Base-by-base conservation (phyloP, 2,888 invertebrate species). In the Crioceris asparagi region DNA sequence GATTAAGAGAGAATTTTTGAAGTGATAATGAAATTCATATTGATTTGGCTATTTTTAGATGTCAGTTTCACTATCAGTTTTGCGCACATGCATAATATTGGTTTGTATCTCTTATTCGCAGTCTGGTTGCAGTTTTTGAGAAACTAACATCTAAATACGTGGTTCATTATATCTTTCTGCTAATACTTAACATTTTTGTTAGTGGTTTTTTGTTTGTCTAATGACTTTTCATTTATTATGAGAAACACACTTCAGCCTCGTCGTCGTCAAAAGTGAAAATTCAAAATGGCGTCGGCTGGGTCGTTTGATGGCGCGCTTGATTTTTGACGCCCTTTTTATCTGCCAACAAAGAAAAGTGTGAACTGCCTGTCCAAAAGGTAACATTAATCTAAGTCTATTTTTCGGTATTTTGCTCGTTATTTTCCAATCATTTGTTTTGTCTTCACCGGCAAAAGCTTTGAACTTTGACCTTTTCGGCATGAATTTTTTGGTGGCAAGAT, bases 251-350 rank as follows among this genome's bases (percentile, higher is more conserved):
- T 12, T 27, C 6, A 27, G 27, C 14, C 19, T 30, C 26, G n/a
- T n/a, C 36, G 40, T 34, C 36, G 61, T 64, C 62, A 64, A 65
- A 65, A 65, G 66, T 64, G 64, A 65, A 64, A 65, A 64, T 62
- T 56, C 66, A 66, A 66, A 55, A 66, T 66, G 66, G 66, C 65
- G 47, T 51, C 54, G n/a, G 52, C 45, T 43, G 49, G 51, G 49
- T 55, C n/a, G n/a, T n/a, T n/a, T n/a, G n/a, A n/a, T n/a, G n/a
- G n/a, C n/a, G n/a, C n/a, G n/a, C n/a, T n/a, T n/a, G n/a, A n/a
- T n/a, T n/a, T n/a, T n/a, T n/a, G n/a, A n/a, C n/a, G n/a, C n/a
- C n/a, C n/a, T n/a, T n/a, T n/a, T n/a, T n/a, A n/a, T n/a, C n/a
- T n/a, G n/a, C n/a, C n/a, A n/a, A n/a, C n/a, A n/a, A n/a, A n/a